Conservation (phyloP, 2,113 vertebrate genomes). For the Noturus placidus region DNA sequence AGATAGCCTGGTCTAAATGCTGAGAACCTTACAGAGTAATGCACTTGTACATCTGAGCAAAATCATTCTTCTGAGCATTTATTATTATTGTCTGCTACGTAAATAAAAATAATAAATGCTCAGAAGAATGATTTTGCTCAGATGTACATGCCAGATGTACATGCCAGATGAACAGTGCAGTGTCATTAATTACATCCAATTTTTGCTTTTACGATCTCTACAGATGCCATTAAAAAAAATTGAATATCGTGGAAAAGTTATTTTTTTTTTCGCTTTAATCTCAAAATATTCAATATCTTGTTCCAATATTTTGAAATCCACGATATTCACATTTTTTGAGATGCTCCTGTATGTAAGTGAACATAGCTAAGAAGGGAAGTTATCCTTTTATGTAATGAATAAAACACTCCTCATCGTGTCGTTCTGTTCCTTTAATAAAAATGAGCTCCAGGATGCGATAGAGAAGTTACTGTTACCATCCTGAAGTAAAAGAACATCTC, state of each 20-base stretch:
- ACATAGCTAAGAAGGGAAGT: too few relatives aligned
- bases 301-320: too few relatives aligned
- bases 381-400: not conserved
- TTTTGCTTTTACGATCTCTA: not conserved
- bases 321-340: too few relatives aligned
- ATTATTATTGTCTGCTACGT: not conserved
- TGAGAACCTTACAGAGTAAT: not conserved
- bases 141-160: too few relatives aligned
- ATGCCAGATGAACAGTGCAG: not conserved
- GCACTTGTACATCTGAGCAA: too few relatives aligned
- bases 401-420: not conserved
- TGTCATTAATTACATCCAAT: not conserved
- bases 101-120: too few relatives aligned
- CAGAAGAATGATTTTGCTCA: not conserved
- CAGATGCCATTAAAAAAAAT: too few relatives aligned
- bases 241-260: too few relatives aligned
- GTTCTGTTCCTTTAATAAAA: too few relatives aligned
- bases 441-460: not conserved
- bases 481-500: not conserved
- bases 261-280: too few relatives aligned
- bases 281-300: too few relatives aligned
- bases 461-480: not conserved
- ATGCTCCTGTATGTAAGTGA: not conserved
- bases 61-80: not conserved
- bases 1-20: not conserved